These are phyloP conservation scores for Festucalex cinctus DNA, from an alignment of 2,113 vertebrate genomes.

Conservation along the genomic window DNA sequence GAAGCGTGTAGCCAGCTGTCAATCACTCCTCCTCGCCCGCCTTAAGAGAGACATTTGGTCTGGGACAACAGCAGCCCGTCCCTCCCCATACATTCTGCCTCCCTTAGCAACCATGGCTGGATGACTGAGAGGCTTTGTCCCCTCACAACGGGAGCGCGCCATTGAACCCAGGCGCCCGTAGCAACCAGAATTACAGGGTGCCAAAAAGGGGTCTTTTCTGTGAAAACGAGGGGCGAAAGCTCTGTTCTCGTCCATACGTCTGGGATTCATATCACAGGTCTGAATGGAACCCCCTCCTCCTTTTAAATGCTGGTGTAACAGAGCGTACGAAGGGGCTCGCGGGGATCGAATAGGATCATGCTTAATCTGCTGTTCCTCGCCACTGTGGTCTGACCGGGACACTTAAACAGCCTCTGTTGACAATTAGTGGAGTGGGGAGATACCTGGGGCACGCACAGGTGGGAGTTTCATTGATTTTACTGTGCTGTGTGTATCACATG, in stretches of 20 bases:
- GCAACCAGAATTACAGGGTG: conserved; percentile 70
- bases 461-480: conserved; percentile 8
- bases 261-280: conserved; percentile 68
- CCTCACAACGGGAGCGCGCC: conserved; percentile 67
- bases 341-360: conserved; percentile 78
- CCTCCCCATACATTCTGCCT: conserved; percentile 72
- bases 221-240: conserved; percentile 53
- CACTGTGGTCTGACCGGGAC: conserved; percentile 79
- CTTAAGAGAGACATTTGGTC: conserved; percentile 75
- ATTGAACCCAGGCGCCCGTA: conserved; percentile 69
- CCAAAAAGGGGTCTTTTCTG: conserved; percentile 69
- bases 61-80: conserved; percentile 66
- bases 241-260: conserved; percentile 68
- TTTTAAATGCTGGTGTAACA: conserved; percentile 68
- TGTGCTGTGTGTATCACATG: background rate
- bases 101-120: conserved; percentile 63
- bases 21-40: conserved; percentile 61
- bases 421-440: conserved; percentile 55
- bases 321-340: conserved; percentile 70
- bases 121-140: conserved; percentile 70
- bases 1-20: conserved; percentile 75
- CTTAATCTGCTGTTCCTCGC: conserved; percentile 88
- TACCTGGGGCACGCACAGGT: conserved; percentile 43
- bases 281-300: conserved; percentile 68
- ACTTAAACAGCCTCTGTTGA: conserved; percentile 83